phyloP scores from a whole-genome alignment of 2,113 vertebrate species.

The Sciurus niger region DNA sequence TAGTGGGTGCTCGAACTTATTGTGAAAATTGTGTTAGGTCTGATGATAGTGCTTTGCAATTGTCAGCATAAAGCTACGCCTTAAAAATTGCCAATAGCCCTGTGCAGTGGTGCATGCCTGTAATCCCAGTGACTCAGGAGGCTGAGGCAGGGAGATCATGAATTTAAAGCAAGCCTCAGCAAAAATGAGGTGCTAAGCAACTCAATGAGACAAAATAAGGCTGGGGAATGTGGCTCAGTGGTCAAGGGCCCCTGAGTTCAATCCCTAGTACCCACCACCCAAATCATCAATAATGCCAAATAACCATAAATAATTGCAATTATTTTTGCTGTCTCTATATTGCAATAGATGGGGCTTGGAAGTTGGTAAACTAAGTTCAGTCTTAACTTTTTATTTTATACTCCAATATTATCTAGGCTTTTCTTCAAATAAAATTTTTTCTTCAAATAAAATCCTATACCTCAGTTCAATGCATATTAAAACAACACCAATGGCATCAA shows the following conservation, averaged over 20 bases:
- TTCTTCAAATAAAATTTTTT: background rate
- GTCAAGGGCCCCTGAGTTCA: too few relatives aligned
- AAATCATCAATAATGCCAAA: background rate
- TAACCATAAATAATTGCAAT: background rate
- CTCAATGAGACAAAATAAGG: too few relatives aligned
- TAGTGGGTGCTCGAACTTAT: background rate
- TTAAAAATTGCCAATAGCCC: background rate
- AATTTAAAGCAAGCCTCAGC: too few relatives aligned
- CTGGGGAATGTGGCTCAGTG: too few relatives aligned
- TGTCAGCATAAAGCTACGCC: background rate
- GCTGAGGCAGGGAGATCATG: too few relatives aligned
- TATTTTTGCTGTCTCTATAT: background rate
- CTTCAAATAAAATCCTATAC: background rate
- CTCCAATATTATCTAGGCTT: background rate
- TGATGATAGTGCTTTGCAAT: background rate
- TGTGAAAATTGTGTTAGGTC: background rate
- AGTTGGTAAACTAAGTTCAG: background rate
- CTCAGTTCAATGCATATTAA: background rate
- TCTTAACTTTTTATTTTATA: background rate
- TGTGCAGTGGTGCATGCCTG: too few relatives aligned
- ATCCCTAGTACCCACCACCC: too few relatives aligned
- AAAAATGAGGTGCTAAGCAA: too few relatives aligned
- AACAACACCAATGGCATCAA: background rate
- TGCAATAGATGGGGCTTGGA: background rate
- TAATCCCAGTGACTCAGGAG: too few relatives aligned